phyloP scores from a whole-genome alignment of 2,113 vertebrate species.

The Myotis yumanensis region DNA sequence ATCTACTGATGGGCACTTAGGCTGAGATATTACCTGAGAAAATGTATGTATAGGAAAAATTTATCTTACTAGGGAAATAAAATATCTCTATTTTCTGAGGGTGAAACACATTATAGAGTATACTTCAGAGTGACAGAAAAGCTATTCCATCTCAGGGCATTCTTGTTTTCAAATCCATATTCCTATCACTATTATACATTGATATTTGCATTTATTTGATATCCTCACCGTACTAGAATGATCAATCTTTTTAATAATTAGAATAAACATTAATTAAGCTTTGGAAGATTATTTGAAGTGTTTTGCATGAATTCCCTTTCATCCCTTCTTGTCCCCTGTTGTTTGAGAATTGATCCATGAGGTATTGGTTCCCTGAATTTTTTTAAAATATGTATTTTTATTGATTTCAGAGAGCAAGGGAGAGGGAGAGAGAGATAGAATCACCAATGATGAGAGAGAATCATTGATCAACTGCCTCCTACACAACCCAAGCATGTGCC shows the following conservation, averaged over 20 bases:
- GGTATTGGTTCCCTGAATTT: not conserved
- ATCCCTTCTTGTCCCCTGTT: not conserved
- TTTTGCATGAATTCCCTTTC: not conserved
- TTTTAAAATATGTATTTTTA: no score
- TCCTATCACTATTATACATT: not conserved
- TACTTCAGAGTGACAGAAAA: not conserved
- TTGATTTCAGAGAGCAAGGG: no score
- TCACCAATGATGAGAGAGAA: no score
- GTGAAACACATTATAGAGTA: not conserved
- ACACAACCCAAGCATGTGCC: no score
- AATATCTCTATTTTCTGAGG: not conserved
- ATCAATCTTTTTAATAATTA: not conserved
- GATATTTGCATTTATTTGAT: not conserved
- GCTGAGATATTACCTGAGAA: not conserved
- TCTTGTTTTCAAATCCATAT: constrained; percentile 10
- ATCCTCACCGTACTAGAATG: not conserved
- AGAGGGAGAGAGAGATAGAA: no score
- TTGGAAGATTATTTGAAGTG: not conserved
- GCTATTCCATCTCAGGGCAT: not conserved
- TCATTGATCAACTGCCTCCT: no score
- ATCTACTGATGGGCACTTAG: no score
- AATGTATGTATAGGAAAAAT: not conserved
- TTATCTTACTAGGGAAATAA: not conserved
- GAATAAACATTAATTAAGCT: not conserved
- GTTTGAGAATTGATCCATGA: not conserved